Base-by-base conservation (phyloP, 1,140 invertebrate species). In the Bombus consobrinus region DNA sequence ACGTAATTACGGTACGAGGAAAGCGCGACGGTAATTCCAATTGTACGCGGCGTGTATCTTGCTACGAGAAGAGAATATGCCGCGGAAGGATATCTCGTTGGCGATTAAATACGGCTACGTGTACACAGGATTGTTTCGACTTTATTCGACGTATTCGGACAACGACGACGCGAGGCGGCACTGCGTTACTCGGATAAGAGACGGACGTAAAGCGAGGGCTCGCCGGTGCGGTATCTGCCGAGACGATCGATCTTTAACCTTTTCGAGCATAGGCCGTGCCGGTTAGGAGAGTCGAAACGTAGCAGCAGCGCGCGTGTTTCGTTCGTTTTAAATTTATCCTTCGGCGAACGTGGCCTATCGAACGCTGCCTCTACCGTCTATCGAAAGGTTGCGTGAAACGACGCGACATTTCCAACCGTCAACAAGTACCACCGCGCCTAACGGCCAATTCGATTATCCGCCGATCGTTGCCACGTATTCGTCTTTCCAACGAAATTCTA, bases 1-100 rank as follows among this genome's bases (percentile, higher is more conserved):
- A 86, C 87, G 69, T 81, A 81, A 88, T 89, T 83, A 64, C 82
- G 73, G 80, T 69, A 47, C 18, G 68, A 73, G 74, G n/a, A 28
- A 34, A 64, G 68, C 68, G 86, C 64, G 59, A 83, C 68, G 43
- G 57, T 64, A 82, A 75, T 66, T 47, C 71, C 71, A 32, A 75
- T 82, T 64, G 5, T 28, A n/a, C 68, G 13, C 25, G 47, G 32
- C 28, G 34, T 25, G 34, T n/a, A 25, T 41, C 18, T n/a, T 59
- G 10, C 15, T 43, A 37, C 34, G 15, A 9, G 34, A 15, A 2
- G 28, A 39, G 10, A 39, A 59, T 25, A 39, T 28, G 18, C 6
- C 64, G 64, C n/a, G n/a, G 62, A 12, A 22, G 39, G n/a, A 34
- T 68, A 34, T 68, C 41, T 34, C 15, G 39, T 22, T 8, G 28